These are phyloP conservation scores for Ptilodon capucinus DNA, from an alignment of 2,888 invertebrate species.

Conservation along the genomic window DNA sequence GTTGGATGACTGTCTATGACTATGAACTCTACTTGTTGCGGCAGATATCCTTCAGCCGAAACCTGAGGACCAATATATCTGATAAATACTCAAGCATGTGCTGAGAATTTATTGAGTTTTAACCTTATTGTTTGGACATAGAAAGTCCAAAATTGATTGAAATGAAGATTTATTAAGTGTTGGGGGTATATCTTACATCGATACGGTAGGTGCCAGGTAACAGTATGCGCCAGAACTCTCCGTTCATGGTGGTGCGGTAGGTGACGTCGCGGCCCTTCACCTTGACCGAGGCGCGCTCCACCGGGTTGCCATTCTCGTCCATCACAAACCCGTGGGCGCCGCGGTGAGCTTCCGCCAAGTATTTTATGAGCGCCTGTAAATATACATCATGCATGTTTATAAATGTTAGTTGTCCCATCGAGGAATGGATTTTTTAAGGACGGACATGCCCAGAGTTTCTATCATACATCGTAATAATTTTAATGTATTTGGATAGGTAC, in stretches of 20 bases:
- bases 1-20: slow-evolving; percentile 94
- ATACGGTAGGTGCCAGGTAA: slow-evolving; percentile 93
- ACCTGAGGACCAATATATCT: slow-evolving; percentile 79
- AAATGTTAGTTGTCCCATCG: too few relatives aligned
- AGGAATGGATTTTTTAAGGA: too few relatives aligned
- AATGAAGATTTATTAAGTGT: too few relatives aligned
- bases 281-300: slow-evolving; percentile 90
- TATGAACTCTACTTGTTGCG: slow-evolving; percentile 92
- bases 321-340: slow-evolving; percentile 95
- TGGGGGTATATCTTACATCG: slow-evolving; percentile 83
- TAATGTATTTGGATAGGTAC: too few relatives aligned
- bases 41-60: slow-evolving; percentile 91
- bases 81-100: too few relatives aligned
- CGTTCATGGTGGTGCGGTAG: slow-evolving; percentile 93
- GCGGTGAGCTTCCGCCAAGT: slow-evolving; percentile 92
- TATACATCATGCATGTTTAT: slow-evolving; percentile 7
- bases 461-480: too few relatives aligned
- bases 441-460: too few relatives aligned
- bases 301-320: slow-evolving; percentile 89
- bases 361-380: slow-evolving; percentile 90
- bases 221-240: slow-evolving; percentile 97
- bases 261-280: slow-evolving; percentile 92
- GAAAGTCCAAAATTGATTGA: too few relatives aligned
- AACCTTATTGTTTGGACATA: too few relatives aligned
- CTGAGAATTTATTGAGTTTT: too few relatives aligned